Base-by-base conservation (phyloP, 2,113 vertebrate genomes). In the Antechinus stuartii region DNA sequence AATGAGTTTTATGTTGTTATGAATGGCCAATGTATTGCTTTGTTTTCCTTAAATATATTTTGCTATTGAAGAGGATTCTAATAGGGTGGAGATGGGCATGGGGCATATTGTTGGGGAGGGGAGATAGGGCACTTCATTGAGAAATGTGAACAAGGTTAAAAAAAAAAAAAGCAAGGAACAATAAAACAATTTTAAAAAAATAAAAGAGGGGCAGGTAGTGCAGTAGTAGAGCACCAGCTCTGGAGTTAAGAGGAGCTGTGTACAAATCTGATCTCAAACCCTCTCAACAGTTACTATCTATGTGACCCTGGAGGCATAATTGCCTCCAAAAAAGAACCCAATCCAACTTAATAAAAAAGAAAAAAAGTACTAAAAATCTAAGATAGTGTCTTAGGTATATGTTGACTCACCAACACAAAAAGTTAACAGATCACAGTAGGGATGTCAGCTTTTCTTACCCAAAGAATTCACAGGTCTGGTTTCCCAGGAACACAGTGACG, bases 381-480 rank as follows among this genome's bases (percentile, higher is more conserved):
- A 68, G n/a, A 23, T 16, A 76, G 68, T 14, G 61, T 50, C 23
- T 11, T 1, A 1, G 0, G 1, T 27, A 46, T 22, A 27, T 90
- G 0, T 19, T 84, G n/a, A 84, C 3, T 22, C 68, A 42, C 68
- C 19, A 57, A 89, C 89, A 53, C 2, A 27, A 92, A 55, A 26
- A 90, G 14, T 42, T 35, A 54, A 42, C 8, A 11, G 0, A 19
- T 27, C 49, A 2, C 0, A 54, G n/a, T 0, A 27, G 0, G 27
- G 24, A 90, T 1, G 19, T 10, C 5, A 0, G 61, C 9, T 42
- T 23, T 11, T 84, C 99, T 99, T 97, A 99, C 99, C 99, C 98
- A 0, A 99, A 99, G 98, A 99, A 99, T 91, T 99, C 98, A 97
- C 99, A 99, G 61, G 99, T 99, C 98, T 99, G 99, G 98, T 99